Evolutionary conservation across 1,140 invertebrate genomes (phyloP), one percentile per base, ranked within the genome.

Genomic region (Heliconius hermathena): DNA sequence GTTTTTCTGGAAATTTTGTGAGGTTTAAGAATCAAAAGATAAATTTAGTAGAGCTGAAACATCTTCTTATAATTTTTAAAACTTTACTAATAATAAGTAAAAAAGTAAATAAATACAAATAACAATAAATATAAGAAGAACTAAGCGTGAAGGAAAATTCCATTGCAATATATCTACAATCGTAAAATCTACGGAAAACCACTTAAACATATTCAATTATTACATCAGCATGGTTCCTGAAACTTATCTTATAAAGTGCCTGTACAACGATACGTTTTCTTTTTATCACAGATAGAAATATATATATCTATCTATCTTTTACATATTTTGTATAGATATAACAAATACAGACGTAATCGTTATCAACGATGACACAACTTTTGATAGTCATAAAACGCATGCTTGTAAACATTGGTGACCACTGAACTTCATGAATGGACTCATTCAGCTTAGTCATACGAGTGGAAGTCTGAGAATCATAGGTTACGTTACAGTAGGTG

Each of bases 371-470:
- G 85, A 85, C 84, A 85, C 81, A 84, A 81, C 70, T 60, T 76
- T 76, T 76, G 74, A 75, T 78, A 74, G 70, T 74, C 60, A 81
- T 74, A 81, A 75, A 78, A 73, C 46, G 71, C 29, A 26, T 57
- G 79, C 75, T 78, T 80, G 79, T 80, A 80, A 84, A 83, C 72
- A 82, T 76, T 74, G 66, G 73, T 80, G 79, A 77, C 73, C 71
- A 78, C 71, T 84, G 76, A 80, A 83, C 79, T 80, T 83, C 83
- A 89, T 92, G 89, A 92, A 92, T 92, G 90, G 70, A 90, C 73
- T 88, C 86, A 89, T 85, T 76, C 77, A 33, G 66, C 75, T 91
- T 91, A 91, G 87, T 92, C 90, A 91, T 85, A 80, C 75, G 60
- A 66, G 60, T 66, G 22, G 60, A 66, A 22, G 57, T 73, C 26